Percentiles rank a stretch among this genome's conserved stretches.
Conservation (phyloP, 2,888 invertebrate genomes). For the Drosophila antonietae region DNA sequence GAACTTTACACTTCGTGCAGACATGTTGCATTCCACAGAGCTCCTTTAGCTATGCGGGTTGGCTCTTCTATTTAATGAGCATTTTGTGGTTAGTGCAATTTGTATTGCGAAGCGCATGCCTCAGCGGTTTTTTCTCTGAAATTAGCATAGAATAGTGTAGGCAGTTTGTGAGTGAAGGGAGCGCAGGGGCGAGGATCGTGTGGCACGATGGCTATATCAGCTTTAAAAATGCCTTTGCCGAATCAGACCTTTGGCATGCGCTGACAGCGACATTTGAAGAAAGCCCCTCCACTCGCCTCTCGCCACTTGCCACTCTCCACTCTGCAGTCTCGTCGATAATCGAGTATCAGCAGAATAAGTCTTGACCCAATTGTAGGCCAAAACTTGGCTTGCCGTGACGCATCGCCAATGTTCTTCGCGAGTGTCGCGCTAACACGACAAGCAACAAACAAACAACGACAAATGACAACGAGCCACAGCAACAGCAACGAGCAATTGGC, state of each 20-base stretch:
- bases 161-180: slow-evolving; percentile 1
- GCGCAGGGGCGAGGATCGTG: slow-evolving; percentile 26
- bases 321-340: slow-evolving; percentile 3
- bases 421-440: slow-evolving; percentile 54
- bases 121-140: slow-evolving; percentile 59
- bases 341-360: slow-evolving; percentile 53
- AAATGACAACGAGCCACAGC: slow-evolving; percentile 54
- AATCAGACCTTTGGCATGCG: slow-evolving; percentile 69
- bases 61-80: slow-evolving; percentile 21
- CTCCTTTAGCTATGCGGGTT: slow-evolving; percentile 12
- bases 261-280: slow-evolving; percentile 59
- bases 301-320: neutral
- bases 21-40: slow-evolving; percentile 39
- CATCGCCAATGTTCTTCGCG: slow-evolving; percentile 46
- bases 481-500: slow-evolving; percentile 46
- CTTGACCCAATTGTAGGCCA: slow-evolving; percentile 67
- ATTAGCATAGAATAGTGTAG: slow-evolving; percentile 45
- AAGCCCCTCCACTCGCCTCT: neutral
- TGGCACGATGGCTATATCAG: slow-evolving; percentile 46
- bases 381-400: slow-evolving; percentile 55
- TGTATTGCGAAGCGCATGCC: slow-evolving; percentile 51
- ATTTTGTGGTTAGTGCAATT: slow-evolving; percentile 48
- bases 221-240: slow-evolving; percentile 36
- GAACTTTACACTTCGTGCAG: slow-evolving; percentile 34
- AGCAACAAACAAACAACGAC: slow-evolving; percentile 45